These are phyloP conservation scores for Brotula barbata DNA, from an alignment of 2,797 vertebrate species.

Conservation along the genomic window DNA sequence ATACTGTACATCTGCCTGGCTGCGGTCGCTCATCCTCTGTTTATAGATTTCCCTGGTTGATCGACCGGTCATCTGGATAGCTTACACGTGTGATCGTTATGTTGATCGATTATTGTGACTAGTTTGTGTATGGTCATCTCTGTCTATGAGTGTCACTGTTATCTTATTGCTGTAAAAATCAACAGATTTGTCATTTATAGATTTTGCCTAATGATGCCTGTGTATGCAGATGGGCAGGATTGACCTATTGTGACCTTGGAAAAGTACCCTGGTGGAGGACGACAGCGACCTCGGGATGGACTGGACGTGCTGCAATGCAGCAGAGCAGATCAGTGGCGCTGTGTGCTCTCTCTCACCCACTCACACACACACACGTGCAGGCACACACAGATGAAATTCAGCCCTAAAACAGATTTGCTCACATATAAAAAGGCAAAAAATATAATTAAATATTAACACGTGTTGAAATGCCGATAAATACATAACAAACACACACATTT, in stretches of 20 bases:
- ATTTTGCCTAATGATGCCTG: constrained; percentile 55
- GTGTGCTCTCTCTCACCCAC: constrained; percentile 51
- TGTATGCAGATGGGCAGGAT: constrained; percentile 73
- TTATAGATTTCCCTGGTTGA: constrained; percentile 32
- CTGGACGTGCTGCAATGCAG: constrained; percentile 81
- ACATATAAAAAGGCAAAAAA: constrained; percentile 26
- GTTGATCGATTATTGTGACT: constrained; percentile 34
- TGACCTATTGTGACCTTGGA: constrained; percentile 77
- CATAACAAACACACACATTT: constrained; percentile 20
- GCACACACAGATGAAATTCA: constrained; percentile 14
- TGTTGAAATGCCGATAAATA: constrained; percentile 34
- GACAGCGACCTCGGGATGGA: constrained; percentile 69
- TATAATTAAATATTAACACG: constrained; percentile 13
- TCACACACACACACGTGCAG: background rate
- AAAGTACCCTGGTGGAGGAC: constrained; percentile 64
- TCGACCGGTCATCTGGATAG: constrained; percentile 33
- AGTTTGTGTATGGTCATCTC: constrained; percentile 11
- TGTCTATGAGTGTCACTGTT: constrained; percentile 23
- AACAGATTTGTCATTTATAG: constrained; percentile 66
- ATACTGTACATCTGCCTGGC: too few species aligned
- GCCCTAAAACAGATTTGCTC: constrained; percentile 15
- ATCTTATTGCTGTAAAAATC: constrained; percentile 33
- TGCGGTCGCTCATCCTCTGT: constrained; percentile 29
- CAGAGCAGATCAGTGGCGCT: constrained; percentile 72
- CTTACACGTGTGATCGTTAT: constrained; percentile 41